A percentile compares a stretch with the other conserved stretches of the same genome.
phyloP scores from a whole-genome alignment of 2,888 invertebrate species.

The Catocala fraxini region DNA sequence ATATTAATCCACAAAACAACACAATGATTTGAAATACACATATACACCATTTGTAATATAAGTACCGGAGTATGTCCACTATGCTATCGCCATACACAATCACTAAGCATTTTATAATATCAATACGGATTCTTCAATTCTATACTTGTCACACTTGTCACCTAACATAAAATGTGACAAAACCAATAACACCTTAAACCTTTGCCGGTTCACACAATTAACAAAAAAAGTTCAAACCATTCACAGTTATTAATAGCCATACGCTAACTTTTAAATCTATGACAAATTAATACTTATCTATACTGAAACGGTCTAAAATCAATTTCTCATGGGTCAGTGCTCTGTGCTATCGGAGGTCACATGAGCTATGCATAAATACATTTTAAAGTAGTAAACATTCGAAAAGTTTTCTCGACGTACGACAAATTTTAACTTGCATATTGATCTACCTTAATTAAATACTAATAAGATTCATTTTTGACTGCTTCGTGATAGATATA shows the following conservation, averaged over 20 bases:
- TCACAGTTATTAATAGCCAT: conserved; percentile 32
- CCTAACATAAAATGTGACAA: conserved; percentile 6
- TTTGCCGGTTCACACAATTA: conserved; percentile 8
- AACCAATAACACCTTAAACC: conserved; percentile 8
- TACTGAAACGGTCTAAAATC: conserved; percentile 63
- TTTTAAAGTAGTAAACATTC: conserved; percentile 64
- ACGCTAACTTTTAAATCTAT: conserved; percentile 47
- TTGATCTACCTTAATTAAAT: conserved; percentile 17
- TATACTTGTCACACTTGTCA: conserved; percentile 1
- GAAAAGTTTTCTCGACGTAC: conserved; percentile 52
- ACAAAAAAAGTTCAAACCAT: conserved; percentile 16
- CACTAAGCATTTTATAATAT: background rate
- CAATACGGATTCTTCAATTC: background rate
- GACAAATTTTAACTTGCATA: conserved; percentile 33
- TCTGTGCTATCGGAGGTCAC: conserved; percentile 64
- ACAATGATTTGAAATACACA: too few species aligned
- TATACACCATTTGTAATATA: too few species aligned
- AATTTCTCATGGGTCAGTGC: conserved; percentile 71
- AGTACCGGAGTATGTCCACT: too few species aligned
- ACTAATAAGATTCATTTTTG: conserved; percentile 47
- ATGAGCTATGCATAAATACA: conserved; percentile 75
- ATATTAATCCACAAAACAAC: too few species aligned
- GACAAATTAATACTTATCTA: conserved; percentile 58
- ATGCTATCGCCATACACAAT: background rate
- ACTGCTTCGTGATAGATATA: conserved; percentile 19